These are phyloP conservation scores for Melanotaenia duboulayi DNA, from an alignment of 2,113 vertebrate genomes.

Conservation along the genomic window DNA sequence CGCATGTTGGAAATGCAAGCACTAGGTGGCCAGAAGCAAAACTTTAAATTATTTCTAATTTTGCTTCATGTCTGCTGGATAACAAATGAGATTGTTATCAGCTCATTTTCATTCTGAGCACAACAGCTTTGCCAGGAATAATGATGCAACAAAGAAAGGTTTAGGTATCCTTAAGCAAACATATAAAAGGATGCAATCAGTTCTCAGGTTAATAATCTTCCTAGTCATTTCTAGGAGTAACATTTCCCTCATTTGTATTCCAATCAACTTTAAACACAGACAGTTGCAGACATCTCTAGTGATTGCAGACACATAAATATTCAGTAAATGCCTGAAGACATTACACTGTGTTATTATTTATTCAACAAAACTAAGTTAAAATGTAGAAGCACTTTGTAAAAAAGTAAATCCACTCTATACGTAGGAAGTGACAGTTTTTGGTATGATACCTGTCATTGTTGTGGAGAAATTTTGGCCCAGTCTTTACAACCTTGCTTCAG, in stretches of 20 bases:
- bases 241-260: too few species aligned
- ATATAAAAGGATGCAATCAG: neutral
- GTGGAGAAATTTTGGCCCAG: too few species aligned
- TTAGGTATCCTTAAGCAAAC: neutral
- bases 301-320: too few species aligned
- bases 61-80: conserved; percentile 4
- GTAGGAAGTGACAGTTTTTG: neutral
- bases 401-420: neutral
- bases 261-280: too few species aligned
- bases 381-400: neutral
- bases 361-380: too few species aligned
- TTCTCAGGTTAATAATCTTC: too few species aligned
- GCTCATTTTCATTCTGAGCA: conserved; percentile 9
- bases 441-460: too few species aligned
- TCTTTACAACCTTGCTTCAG: too few species aligned
- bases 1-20: conserved; percentile 5
- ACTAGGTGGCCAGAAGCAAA: neutral
- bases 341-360: too few species aligned
- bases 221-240: neutral
- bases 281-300: too few species aligned
- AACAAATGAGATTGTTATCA: conserved; percentile 9
- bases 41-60: conserved; percentile 19
- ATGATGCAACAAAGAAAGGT: neutral
- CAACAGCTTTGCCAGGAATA: conserved; percentile 1
- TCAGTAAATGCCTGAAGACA: too few species aligned